Conservation (phyloP, 2,797 vertebrate species). For the Tragelaphus oryx region DNA sequence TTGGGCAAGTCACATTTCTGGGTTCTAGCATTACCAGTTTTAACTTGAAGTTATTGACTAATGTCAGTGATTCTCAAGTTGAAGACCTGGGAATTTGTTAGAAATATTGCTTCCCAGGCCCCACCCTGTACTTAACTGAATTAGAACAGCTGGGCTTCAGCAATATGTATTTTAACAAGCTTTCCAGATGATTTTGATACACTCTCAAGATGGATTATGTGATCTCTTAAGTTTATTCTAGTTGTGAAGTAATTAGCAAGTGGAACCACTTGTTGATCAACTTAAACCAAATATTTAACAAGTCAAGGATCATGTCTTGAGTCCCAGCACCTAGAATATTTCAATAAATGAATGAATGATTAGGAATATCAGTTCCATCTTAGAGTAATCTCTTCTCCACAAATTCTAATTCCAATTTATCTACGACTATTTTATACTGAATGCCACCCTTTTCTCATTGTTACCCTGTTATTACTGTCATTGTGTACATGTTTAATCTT, state of each 20-base stretch:
- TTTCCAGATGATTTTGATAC: neutral
- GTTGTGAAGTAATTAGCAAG: neutral
- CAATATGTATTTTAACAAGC: neutral
- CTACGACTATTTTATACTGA: neutral
- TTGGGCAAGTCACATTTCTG: neutral
- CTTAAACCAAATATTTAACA: neutral
- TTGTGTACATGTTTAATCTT: neutral
- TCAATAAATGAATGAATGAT: neutral
- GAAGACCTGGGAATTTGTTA: neutral
- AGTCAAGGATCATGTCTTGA: neutral
- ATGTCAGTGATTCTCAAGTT: neutral
- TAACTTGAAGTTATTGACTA: neutral
- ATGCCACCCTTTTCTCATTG: neutral
- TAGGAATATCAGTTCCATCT: neutral
- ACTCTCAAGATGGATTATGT: neutral
- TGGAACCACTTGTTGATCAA: neutral
- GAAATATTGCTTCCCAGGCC: neutral
- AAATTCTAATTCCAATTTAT: neutral
- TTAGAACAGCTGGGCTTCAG: neutral
- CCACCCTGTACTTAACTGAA: neutral
- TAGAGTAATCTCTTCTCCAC: neutral
- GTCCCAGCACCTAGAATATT: neutral
- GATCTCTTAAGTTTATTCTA: neutral
- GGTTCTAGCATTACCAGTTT: neutral
- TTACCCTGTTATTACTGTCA: neutral